These are phyloP conservation scores for Chrysogorgia sp. DNA, from an alignment of 92 coral and sea anemone species.

Conservation along the genomic window DNA sequence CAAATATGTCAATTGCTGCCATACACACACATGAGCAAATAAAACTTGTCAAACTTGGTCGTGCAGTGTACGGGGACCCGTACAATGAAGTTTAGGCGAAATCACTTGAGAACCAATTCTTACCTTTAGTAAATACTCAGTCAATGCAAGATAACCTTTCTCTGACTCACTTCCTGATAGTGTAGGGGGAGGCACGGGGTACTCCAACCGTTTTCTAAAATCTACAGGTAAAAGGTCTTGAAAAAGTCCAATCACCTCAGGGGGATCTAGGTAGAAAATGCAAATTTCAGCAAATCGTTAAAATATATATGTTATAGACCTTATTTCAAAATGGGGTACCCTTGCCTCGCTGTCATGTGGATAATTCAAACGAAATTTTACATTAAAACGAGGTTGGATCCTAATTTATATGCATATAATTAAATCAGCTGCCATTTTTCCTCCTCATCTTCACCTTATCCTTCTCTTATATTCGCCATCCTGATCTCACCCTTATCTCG, in stretches of 20 bases:
- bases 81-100: neutral
- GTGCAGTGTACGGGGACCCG: neutral
- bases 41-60: no score
- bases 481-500: no score
- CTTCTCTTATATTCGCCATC: no score
- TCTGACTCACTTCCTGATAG: conserved; percentile 86
- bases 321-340: neutral
- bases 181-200: conserved; percentile 81
- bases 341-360: no score
- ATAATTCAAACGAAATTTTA: no score
- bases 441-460: no score
- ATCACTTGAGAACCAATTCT: neutral
- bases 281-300: neutral
- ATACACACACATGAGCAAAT: no score
- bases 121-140: conserved; percentile 89
- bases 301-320: neutral
- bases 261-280: conserved; percentile 63
- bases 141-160: conserved; percentile 88
- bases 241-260: conserved; percentile 94
- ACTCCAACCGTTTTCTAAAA: conserved; percentile 84
- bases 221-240: conserved; percentile 92
- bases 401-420: no score
- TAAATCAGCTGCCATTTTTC: no score
- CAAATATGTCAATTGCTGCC: no score
- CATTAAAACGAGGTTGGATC: no score